phyloP scores from a whole-genome alignment of 2,113 vertebrate species.

The Larimichthys crocea region DNA sequence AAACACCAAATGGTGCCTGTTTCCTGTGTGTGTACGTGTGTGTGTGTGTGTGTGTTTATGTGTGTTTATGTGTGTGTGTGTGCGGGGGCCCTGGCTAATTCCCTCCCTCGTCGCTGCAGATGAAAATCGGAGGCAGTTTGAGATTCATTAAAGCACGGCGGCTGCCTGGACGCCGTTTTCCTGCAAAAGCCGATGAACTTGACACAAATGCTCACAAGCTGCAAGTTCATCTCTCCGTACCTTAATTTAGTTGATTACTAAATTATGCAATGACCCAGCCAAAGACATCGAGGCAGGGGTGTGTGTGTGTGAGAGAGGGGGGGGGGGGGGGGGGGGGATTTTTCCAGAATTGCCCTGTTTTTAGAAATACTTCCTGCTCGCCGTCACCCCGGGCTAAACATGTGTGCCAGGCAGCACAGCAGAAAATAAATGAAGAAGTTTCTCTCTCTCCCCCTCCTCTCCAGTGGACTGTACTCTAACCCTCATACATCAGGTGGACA shows the following conservation, averaged over 20 bases:
- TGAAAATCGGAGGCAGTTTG: slow-evolving; percentile 70
- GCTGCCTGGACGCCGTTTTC: slow-evolving; percentile 56
- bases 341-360: slow-evolving; percentile 72
- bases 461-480: slow-evolving; percentile 40
- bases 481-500: slow-evolving; percentile 65
- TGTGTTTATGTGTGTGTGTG: not conserved
- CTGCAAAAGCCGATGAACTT: slow-evolving; percentile 70
- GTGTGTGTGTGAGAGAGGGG: too few species aligned
- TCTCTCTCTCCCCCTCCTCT: slow-evolving; percentile 16
- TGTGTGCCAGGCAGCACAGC: slow-evolving; percentile 74
- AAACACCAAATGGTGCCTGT: slow-evolving; percentile 82
- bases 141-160: slow-evolving; percentile 62
- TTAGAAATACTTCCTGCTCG: slow-evolving; percentile 68
- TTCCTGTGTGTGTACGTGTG: slow-evolving; percentile 58
- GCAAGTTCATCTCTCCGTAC: slow-evolving; percentile 74
- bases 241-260: slow-evolving; percentile 80
- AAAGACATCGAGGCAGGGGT: slow-evolving; percentile 55
- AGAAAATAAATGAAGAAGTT: slow-evolving; percentile 67
- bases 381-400: slow-evolving; percentile 74
- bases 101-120: slow-evolving; percentile 65
- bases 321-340: slow-evolving; percentile 34
- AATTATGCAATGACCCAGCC: slow-evolving; percentile 81
- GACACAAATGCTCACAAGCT: slow-evolving; percentile 79
- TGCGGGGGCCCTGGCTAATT: slow-evolving; percentile 55
- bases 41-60: slow-evolving; percentile 38